Conservation (phyloP, 2,888 invertebrate species). For the Pseudococcus longispinus region DNA sequence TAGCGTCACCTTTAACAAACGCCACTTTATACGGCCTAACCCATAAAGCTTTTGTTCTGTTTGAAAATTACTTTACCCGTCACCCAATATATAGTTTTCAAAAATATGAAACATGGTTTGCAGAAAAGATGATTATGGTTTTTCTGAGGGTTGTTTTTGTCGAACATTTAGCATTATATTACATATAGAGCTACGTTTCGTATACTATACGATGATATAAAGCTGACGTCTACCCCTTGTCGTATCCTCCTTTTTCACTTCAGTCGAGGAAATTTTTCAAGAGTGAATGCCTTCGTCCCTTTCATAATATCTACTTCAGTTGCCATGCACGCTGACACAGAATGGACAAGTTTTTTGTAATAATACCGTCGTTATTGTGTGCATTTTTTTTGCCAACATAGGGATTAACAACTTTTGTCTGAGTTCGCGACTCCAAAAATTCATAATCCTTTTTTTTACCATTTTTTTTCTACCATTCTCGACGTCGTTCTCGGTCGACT, state of each 20-base stretch:
- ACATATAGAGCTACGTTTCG: constrained; percentile 32
- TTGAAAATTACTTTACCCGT: constrained; percentile 28
- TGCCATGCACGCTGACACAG: constrained; percentile 18
- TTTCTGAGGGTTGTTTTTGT: constrained; percentile 49
- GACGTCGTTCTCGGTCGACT: constrained; percentile 3
- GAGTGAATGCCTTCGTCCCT: constrained; percentile 47
- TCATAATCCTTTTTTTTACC: constrained; percentile 1
- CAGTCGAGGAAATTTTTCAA: constrained; percentile 40
- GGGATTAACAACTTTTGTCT: constrained; percentile 46
- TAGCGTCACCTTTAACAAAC: constrained; percentile 20
- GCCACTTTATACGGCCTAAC: constrained; percentile 33
- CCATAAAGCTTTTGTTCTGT: constrained; percentile 41
- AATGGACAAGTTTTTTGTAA: constrained; percentile 46
- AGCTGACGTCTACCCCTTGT: constrained; percentile 45
- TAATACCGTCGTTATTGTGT: constrained; percentile 24
- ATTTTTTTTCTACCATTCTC: neutral
- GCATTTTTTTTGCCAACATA: constrained; percentile 40
- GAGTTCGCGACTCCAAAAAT: constrained; percentile 23
- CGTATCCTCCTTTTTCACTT: constrained; percentile 30
- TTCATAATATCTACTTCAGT: constrained; percentile 49
- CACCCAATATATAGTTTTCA: constrained; percentile 40
- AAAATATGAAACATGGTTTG: constrained; percentile 47
- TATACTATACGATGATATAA: constrained; percentile 24
- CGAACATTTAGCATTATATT: constrained; percentile 47
- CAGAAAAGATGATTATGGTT: constrained; percentile 49